These are phyloP conservation scores for Aradophagus sp. DNA, from an alignment of 1,140 invertebrate species.

Conservation along the genomic window DNA sequence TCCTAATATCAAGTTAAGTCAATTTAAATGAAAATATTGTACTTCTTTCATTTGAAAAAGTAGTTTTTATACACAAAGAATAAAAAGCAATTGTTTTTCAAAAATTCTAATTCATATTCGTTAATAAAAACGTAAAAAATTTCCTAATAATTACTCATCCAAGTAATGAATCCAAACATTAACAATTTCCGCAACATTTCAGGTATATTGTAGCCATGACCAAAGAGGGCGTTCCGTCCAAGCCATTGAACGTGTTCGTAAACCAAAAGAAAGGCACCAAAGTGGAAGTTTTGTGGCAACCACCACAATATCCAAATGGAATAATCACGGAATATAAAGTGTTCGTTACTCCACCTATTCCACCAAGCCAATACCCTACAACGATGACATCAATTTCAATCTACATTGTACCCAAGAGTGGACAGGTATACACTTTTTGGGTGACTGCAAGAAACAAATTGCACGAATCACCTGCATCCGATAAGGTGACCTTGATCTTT, in stretches of 20 bases:
- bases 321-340: constrained; percentile 79
- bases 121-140: too few species aligned
- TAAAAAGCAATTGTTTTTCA: too few species aligned
- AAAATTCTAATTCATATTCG: too few species aligned
- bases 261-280: constrained; percentile 79
- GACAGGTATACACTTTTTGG: constrained; percentile 84
- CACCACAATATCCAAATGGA: constrained; percentile 79
- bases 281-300: constrained; percentile 81
- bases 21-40: too few species aligned
- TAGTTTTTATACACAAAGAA: too few species aligned
- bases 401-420: constrained; percentile 77
- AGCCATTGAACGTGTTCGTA: constrained; percentile 80
- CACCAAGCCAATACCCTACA: constrained; percentile 66
- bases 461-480: constrained; percentile 77
- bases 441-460: constrained; percentile 81
- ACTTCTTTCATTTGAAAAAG: too few species aligned
- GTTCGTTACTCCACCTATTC: constrained; percentile 77
- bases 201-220: constrained; percentile 78
- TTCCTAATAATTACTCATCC: too few species aligned
- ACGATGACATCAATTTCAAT: constrained; percentile 74
- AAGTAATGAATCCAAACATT: too few species aligned
- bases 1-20: too few species aligned
- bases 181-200: constrained; percentile 61
- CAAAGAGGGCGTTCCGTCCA: constrained; percentile 79
- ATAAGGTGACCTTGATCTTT: constrained; percentile 76